Base-by-base conservation (phyloP, 2,888 invertebrate genomes). In the Steinernema hermaphroditum region DNA sequence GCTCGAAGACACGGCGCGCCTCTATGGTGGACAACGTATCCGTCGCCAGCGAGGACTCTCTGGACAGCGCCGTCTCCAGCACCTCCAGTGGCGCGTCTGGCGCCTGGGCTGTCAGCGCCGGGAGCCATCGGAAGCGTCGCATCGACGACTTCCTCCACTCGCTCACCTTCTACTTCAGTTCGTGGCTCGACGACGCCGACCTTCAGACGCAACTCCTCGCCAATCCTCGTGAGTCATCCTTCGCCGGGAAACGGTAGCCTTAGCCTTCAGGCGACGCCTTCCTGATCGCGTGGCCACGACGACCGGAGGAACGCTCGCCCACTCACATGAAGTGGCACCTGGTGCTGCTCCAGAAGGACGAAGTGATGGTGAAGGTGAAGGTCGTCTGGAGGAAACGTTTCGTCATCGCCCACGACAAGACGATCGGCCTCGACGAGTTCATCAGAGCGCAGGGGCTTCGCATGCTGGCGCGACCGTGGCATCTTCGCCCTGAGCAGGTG, bases 21-120 rank as follows among this genome's bases (percentile, higher is more conserved):
- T n/a, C n/a, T n/a, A n/a, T n/a, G n/a, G n/a, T n/a, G 27, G 62
- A 62, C 62, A 62, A 62, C 62, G 62, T 62, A 29, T 62, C 62
- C 62, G 27, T 62, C 32, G 29, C 16, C 62, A 62, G 62, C 62
- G 62, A 62, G 16, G 62, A 62, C 6, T 62, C 62, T 16, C n/a
- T n/a, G n/a, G 62, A 62, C 16, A 62, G 62, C 62, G 62, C 32
- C 6, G 62, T 32, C 29, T n/a, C n/a, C n/a, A n/a, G n/a, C n/a
- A n/a, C n/a, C n/a, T n/a, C n/a, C n/a, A n/a, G n/a, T n/a, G n/a
- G n/a, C n/a, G n/a, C n/a, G n/a, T n/a, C n/a, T n/a, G n/a, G n/a
- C n/a, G n/a, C n/a, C n/a, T 22, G 8, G 4, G 19, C 93, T 96
- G 85, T 91, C 92, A 81, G 90, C 91, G n/a, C n/a, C n/a, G 29